phyloP scores from a whole-genome alignment of 2,797 vertebrate species.

The Melanotaenia maccullochi region DNA sequence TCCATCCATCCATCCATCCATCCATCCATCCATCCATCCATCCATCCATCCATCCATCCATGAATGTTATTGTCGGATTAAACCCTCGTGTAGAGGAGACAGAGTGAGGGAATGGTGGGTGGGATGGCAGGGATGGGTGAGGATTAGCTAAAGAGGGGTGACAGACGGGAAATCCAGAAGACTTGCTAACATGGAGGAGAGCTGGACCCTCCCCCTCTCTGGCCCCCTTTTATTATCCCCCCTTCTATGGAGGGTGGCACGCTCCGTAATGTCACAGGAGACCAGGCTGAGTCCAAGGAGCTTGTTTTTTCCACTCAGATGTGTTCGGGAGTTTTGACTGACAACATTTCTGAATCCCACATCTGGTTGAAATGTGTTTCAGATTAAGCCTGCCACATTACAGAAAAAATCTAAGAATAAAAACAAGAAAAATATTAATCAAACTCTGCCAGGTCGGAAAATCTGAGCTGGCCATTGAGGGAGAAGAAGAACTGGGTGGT shows the following conservation, averaged over 20 bases:
- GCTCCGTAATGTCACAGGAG: neutral
- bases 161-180: slow-evolving; percentile 69
- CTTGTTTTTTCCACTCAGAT: too few relatives aligned
- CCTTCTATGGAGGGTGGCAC: slow-evolving; percentile 9
- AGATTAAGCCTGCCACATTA: neutral
- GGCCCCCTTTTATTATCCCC: slow-evolving; percentile 30
- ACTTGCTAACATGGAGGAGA: slow-evolving; percentile 49
- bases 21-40: slow-evolving; percentile 30
- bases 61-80: slow-evolving; percentile 62
- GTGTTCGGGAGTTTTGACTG: too few relatives aligned
- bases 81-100: slow-evolving; percentile 59
- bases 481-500: neutral
- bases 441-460: neutral
- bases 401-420: neutral
- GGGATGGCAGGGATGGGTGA: slow-evolving; percentile 30
- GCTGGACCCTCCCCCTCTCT: slow-evolving; percentile 30
- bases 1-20: slow-evolving; percentile 8
- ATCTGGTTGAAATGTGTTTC: neutral
- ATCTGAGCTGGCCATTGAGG: neutral
- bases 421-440: neutral
- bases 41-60: slow-evolving; percentile 33
- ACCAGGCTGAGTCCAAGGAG: neutral
- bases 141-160: slow-evolving; percentile 73
- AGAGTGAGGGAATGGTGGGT: slow-evolving; percentile 31
- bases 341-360: neutral